Conservation (phyloP, 2,113 vertebrate species). For the Mugil cephalus region DNA sequence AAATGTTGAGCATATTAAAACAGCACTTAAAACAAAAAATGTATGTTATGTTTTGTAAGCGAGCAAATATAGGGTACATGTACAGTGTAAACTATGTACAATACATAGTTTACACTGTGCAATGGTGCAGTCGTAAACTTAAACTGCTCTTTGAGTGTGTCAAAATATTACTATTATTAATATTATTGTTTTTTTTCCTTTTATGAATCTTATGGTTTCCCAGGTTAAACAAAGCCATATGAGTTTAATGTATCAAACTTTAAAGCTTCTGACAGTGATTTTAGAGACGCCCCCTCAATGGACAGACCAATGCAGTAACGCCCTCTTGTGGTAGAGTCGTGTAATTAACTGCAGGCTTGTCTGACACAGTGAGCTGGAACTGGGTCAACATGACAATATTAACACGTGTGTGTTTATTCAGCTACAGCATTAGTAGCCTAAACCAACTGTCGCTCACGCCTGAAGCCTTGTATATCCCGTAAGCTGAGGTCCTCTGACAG, state of each 20-base stretch:
- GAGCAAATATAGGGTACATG: no score
- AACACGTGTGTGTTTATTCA: background rate
- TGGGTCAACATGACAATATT: background rate
- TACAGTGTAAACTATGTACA: no score
- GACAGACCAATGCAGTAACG: constrained; percentile 27
- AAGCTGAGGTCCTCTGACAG: background rate
- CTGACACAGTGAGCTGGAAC: background rate
- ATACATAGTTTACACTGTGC: background rate
- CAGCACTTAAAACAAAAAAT: background rate
- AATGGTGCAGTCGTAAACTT: no score
- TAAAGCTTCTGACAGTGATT: background rate
- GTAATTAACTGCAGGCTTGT: background rate
- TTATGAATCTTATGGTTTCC: no score
- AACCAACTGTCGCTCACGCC: background rate
- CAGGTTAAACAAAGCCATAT: background rate
- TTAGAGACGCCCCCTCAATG: background rate
- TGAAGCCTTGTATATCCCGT: background rate
- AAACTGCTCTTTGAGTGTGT: no score
- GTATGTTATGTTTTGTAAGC: no score
- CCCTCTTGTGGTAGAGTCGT: constrained; percentile 66
- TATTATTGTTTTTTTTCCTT: no score
- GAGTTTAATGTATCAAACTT: background rate
- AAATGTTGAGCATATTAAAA: background rate
- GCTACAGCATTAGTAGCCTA: background rate
- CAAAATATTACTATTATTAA: no score